phyloP scores from a whole-genome alignment of 2,797 vertebrate genomes.

The Bradypodion pumilum region DNA sequence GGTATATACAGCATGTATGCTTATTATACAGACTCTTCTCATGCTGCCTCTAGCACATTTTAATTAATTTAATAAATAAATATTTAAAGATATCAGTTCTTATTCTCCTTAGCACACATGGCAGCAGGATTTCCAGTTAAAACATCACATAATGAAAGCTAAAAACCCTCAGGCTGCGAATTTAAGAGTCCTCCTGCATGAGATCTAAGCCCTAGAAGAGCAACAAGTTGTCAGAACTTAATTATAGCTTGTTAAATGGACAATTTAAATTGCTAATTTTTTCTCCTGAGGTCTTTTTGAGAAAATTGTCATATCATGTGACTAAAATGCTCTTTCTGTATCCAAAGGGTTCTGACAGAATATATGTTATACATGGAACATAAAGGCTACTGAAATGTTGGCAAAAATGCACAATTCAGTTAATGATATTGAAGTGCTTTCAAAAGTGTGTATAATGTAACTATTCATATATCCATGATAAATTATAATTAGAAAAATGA shows the following conservation, averaged over 20 bases:
- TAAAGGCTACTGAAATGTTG: background rate
- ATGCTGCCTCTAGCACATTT: conserved; percentile 29
- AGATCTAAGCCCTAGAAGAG: conserved; percentile 37
- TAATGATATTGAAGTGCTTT: conserved; percentile 48
- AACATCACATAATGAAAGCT: background rate
- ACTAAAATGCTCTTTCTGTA: conserved; percentile 48
- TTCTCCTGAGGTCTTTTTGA: conserved; percentile 53
- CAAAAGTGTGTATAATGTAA: conserved; percentile 67
- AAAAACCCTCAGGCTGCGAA: conserved; percentile 13
- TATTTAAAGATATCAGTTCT: conserved; percentile 26
- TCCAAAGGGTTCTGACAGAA: conserved; percentile 55
- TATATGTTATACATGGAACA: conserved; percentile 52
- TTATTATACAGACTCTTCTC: background rate
- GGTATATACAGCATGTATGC: background rate
- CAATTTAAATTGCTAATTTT: conserved; percentile 49
- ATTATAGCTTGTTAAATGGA: conserved; percentile 53
- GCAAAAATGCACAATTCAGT: conserved; percentile 48
- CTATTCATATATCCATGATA: conserved; percentile 45
- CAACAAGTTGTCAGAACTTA: conserved; percentile 35
- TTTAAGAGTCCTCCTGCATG: conserved; percentile 32
- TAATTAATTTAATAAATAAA: conserved; percentile 24
- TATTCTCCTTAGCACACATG: background rate
- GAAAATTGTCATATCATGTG: conserved; percentile 55
- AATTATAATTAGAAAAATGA: conserved; percentile 66
- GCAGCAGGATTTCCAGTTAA: conserved; percentile 7